A percentile compares a stretch with the other conserved stretches of the same genome.
phyloP scores from a whole-genome alignment of 2,113 vertebrate genomes.

The Vidua chalybeata region DNA sequence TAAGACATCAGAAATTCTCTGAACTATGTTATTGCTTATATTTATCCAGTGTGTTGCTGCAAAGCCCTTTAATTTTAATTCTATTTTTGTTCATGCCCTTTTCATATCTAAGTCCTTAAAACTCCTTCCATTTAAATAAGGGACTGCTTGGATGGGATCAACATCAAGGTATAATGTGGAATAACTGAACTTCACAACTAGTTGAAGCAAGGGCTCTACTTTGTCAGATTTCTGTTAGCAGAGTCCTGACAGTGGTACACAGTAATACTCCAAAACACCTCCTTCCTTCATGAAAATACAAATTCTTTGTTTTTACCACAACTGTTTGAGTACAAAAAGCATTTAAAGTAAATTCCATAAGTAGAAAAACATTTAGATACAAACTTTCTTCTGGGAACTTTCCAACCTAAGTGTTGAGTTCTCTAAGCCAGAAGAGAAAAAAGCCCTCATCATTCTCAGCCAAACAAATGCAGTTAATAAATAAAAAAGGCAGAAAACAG shows the following conservation, averaged over 20 bases:
- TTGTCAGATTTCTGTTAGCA: neutral
- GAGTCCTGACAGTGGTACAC: neutral
- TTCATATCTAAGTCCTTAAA: neutral
- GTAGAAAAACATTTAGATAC: neutral
- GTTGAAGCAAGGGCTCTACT: neutral
- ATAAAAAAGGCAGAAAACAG: neutral
- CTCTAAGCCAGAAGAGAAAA: neutral
- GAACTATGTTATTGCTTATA: neutral
- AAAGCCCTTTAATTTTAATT: neutral
- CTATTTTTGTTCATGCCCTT: neutral
- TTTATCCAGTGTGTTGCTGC: neutral
- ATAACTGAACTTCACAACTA: neutral
- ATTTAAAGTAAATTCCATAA: neutral
- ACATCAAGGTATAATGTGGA: neutral
- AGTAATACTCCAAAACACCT: neutral
- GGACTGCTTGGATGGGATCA: neutral
- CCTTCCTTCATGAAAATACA: neutral
- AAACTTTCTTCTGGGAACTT: neutral
- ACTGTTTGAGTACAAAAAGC: neutral
- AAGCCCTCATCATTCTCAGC: neutral
- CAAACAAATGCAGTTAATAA: neutral
- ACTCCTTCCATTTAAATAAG: neutral
- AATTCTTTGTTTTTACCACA: neutral
- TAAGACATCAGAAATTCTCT: neutral
- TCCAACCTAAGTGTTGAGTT: neutral